Evolutionary conservation across 2,113 vertebrate genomes (phyloP).

Genomic region (Xyrauchen texanus): DNA sequence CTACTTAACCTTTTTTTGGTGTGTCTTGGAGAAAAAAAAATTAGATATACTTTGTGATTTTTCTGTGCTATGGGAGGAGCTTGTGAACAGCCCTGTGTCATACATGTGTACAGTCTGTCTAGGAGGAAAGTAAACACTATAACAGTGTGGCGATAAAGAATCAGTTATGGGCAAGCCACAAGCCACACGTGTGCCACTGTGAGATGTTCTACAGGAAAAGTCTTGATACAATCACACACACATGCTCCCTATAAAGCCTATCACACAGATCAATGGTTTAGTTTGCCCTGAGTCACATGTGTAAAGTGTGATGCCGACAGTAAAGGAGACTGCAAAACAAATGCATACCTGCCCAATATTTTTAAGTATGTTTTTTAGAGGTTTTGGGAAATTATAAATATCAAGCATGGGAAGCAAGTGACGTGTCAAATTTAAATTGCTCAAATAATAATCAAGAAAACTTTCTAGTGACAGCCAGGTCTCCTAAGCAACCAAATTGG

Average conservation of each 20-base stretch:
- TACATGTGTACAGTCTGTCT: background rate
- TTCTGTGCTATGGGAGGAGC: background rate
- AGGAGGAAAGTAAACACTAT: background rate
- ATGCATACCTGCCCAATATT: slow-evolving; percentile 49
- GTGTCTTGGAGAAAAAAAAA: too few relatives aligned
- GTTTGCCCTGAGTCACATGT: slow-evolving; percentile 50
- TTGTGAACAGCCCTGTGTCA: background rate
- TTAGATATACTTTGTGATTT: background rate
- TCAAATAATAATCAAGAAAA: too few relatives aligned
- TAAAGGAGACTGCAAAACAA: background rate
- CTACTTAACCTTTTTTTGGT: too few relatives aligned
- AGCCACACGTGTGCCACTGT: slow-evolving; percentile 47
- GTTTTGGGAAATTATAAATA: too few relatives aligned
- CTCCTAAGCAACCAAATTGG: too few relatives aligned
- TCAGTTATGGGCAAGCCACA: slow-evolving; percentile 9
- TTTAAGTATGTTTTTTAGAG: too few relatives aligned
- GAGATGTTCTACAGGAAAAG: background rate
- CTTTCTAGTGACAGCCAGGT: too few relatives aligned
- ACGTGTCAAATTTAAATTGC: too few relatives aligned
- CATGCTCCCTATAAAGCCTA: slow-evolving; percentile 11
- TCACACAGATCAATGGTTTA: slow-evolving; percentile 54
- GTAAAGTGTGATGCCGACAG: slow-evolving; percentile 44
- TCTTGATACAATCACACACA: slow-evolving; percentile 6
- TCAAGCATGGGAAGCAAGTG: too few relatives aligned
- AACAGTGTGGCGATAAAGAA: background rate